A percentile compares a stretch with the other conserved stretches of the same genome.
Conservation (phyloP, 1,140 invertebrate species). For the Neodiprion lecontei region DNA sequence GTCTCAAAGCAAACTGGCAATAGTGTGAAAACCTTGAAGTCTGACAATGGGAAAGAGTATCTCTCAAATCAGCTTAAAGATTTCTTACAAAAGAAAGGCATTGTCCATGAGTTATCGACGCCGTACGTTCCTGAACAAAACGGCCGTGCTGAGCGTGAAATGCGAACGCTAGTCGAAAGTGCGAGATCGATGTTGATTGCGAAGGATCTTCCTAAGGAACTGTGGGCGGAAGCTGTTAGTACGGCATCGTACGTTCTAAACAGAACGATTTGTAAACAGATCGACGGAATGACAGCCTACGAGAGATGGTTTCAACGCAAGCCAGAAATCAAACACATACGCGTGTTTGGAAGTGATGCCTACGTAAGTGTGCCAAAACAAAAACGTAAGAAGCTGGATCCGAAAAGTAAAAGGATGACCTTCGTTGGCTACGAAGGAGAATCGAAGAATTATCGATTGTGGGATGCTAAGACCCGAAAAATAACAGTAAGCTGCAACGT, state of each 20-base stretch:
- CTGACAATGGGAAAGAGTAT: constrained; percentile 29
- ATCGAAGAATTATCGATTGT: constrained; percentile 28
- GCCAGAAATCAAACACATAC: constrained; percentile 33
- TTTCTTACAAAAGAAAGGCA: constrained; percentile 19
- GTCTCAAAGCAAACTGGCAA: constrained; percentile 43
- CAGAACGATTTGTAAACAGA: constrained; percentile 18
- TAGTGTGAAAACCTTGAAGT: constrained; percentile 34
- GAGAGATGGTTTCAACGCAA: constrained; percentile 23
- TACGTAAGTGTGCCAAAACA: constrained; percentile 41
- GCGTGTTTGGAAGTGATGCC: constrained; percentile 44
- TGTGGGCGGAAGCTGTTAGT: constrained; percentile 52
- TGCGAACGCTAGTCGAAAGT: constrained; percentile 49
- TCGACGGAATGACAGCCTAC: constrained; percentile 8
- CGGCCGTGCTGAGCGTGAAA: constrained; percentile 46
- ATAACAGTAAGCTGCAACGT: constrained; percentile 13
- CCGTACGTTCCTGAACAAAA: constrained; percentile 52
- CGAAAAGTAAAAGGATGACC: constrained; percentile 31
- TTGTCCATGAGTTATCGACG: constrained; percentile 30
- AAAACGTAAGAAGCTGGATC: constrained; percentile 40
- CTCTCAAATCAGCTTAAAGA: constrained; percentile 14
- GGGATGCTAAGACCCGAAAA: constrained; percentile 7
- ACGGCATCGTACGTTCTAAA: constrained; percentile 47
- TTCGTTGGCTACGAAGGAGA: constrained; percentile 25
- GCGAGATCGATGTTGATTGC: constrained; percentile 47
- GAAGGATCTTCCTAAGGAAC: constrained; percentile 33